Base-by-base conservation (phyloP, 1,140 invertebrate species). In the Trypoxylus dichotomus region DNA sequence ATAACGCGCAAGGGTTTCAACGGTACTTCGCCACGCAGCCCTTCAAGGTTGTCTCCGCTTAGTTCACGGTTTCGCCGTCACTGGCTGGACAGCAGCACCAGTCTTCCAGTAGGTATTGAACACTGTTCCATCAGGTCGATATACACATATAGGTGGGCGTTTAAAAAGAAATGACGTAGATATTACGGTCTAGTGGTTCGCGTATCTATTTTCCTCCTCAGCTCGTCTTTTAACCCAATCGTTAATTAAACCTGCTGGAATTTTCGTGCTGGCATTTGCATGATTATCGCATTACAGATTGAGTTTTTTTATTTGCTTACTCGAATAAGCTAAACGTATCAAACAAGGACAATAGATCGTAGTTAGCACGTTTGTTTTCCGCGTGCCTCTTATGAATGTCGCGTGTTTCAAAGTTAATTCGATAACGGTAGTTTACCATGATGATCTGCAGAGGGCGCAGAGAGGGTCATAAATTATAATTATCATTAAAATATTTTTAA, bases 1-100 rank as follows among this genome's bases (percentile, higher is more conserved):
- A 43, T 71, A 32, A 74, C 41, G 41, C 41, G 29, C 41, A 74
- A 74, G 72, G 72, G 72, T 24, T 15, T n/a, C 13, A 24, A 74
- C 72, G 41, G 10, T 29, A 74, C 72, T 77, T 79, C 79, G 73
- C 76, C 77, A 80, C 78, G 79, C 78, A 80, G 78, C 79, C 78
- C 27, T 32, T 32, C 72, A 37, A 37, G 72, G 32, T 15, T 32
- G 77, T 54, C 41, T 63, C 32, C 32, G 42, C 8, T 68, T 32
- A 80, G 79, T 80, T 80, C 78, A 42, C 74, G 76, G 42, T 77
- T 79, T 78, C 76, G 58, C 79, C 79, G 78, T 75, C 75, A 47
- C 11, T 2, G 54, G 32, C 60, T 54, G 72, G 75, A 74, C 24
- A 76, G 79, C 79, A 80, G 79, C 79, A 80, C 79, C 58, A 74